These are phyloP conservation scores for Rhinoraja longicauda DNA, from an alignment of 2,797 vertebrate genomes.

Conservation along the genomic window DNA sequence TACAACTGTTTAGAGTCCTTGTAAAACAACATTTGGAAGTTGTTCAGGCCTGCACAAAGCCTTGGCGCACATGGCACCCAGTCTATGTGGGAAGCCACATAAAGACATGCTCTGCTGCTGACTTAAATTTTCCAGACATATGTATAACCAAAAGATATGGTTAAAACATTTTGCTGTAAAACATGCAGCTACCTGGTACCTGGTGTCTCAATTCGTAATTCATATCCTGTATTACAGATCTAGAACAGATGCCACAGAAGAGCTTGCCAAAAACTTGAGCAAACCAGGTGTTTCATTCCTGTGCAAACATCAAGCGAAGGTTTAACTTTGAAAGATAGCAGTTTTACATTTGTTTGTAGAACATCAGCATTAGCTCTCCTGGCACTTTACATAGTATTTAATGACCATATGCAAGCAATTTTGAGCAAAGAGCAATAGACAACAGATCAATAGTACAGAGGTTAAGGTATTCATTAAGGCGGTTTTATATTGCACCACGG, in stretches of 20 bases:
- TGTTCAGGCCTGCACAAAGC: slow-evolving; percentile 51
- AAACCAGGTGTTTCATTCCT: slow-evolving; percentile 26
- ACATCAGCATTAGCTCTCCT: neutral
- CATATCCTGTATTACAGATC: slow-evolving; percentile 33
- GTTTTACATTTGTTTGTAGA: slow-evolving; percentile 16
- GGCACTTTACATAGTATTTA: slow-evolving; percentile 22
- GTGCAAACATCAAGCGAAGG: neutral
- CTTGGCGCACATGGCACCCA: slow-evolving; percentile 59
- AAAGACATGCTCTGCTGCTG: slow-evolving; percentile 67
- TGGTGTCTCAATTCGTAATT: slow-evolving; percentile 36
- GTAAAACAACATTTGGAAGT: slow-evolving; percentile 62
- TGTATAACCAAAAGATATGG: slow-evolving; percentile 45
- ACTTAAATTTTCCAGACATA: slow-evolving; percentile 70
- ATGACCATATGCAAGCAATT: slow-evolving; percentile 7
- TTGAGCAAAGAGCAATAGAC: neutral
- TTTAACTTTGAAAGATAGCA: slow-evolving; percentile 33
- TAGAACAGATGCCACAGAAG: slow-evolving; percentile 27
- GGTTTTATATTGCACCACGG: neutral
- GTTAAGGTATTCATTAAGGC: slow-evolving; percentile 23
- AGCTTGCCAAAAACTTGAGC: slow-evolving; percentile 26
- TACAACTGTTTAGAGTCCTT: slow-evolving; percentile 40
- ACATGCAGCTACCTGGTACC: slow-evolving; percentile 35
- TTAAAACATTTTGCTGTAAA: slow-evolving; percentile 38
- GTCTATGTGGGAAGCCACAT: slow-evolving; percentile 67
- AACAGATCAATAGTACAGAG: slow-evolving; percentile 23